Base-by-base conservation (phyloP, 1,140 invertebrate genomes). In the Ceratosolen fusciceps region DNA sequence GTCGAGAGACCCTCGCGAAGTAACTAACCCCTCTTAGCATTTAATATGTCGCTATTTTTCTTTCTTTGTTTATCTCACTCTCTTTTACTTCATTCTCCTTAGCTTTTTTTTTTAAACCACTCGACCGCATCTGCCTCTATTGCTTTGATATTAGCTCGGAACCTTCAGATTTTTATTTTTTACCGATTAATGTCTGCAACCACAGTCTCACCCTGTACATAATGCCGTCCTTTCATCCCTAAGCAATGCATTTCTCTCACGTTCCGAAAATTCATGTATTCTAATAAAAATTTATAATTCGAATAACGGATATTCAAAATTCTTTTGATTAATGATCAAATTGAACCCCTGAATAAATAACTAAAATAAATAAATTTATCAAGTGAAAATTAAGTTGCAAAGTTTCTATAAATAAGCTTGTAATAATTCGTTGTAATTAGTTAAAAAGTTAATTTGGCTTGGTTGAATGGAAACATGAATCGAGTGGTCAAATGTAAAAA, bases 1-100 rank as follows among this genome's bases (percentile, higher is more conserved):
- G 77, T 34, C 77, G 77, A 87, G 39, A 74, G 84, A 85, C 83
- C 85, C 84, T 86, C 84, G 81, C 81, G 84, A 87, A 88, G 87
- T 89, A 86, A 84, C 83, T 85, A 89, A 70, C 87, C 87, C 87
- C 87, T 89, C 86, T 89, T 89, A 89, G 83, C 85, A 81, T 86
- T 88, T 87, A 87, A 87, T 87, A 83, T 82, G 84, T 74, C 71
- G 83, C 84, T 86, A 84, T 86, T 86, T 89, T 87, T 86, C 82
- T 74, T 71, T 81, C 77, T 77, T 80, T 87, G 82, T 74, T 72
- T n/a, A n/a, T n/a, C n/a, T n/a, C n/a, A n/a, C n/a, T n/a, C n/a
- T n/a, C n/a, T n/a, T 81, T 77, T 70, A 75, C 24, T 47, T 60
- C 34, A 9, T 24, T 37, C 21, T 43, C 47, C 43, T 68, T 54